Base-by-base conservation (phyloP, 2,113 vertebrate genomes). In the Platichthys flesus region DNA sequence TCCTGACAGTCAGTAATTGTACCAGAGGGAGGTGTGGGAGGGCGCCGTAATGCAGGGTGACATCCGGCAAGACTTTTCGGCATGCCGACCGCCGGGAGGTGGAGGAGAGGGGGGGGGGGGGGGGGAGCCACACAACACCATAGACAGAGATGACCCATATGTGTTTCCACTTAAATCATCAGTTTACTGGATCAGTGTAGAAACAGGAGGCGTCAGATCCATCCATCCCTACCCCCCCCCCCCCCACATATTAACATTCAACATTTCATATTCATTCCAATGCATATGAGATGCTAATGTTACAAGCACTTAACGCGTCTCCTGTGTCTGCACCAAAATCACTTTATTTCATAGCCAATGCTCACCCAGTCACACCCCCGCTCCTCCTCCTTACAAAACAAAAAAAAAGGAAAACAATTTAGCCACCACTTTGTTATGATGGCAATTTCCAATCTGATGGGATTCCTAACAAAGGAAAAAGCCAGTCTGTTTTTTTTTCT, bases 1-100 rank as follows among this genome's bases (percentile, higher is more conserved):
- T 69, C 67, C 83, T 85, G 84, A 87, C 85, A 88, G 87, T 84
- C 84, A 81, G 84, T 86, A 90, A 91, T 84, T 84, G 83, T 87
- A 85, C 90, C 84, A 85, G 78, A 89, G 85, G 88, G 88, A 88
- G 85, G 71, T 79, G 84, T 82, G 75, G 62, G 76, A 81, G 67
- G 79, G 65, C 18, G 65, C 67, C 52, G 6, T 90, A 90, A 92
- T 87, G 76, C 82, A 80, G 85, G 67, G 47, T 87, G 88, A 91
- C 88, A 88, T 80, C 76, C 82, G 35, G 12, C 56, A 77, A 81
- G 83, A 89, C 77, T 81, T 85, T 79, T 49, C 78, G 76, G 76
- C 55, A 77, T 40, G 82, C 76, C 78, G 2, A 24, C 56, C 56
- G 65, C 61, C 61, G 71, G 62, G 23, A 24, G 68, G 47, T 24